These are phyloP conservation scores for Serinus canaria DNA, from an alignment of 2,113 vertebrate species.

Conservation along the genomic window DNA sequence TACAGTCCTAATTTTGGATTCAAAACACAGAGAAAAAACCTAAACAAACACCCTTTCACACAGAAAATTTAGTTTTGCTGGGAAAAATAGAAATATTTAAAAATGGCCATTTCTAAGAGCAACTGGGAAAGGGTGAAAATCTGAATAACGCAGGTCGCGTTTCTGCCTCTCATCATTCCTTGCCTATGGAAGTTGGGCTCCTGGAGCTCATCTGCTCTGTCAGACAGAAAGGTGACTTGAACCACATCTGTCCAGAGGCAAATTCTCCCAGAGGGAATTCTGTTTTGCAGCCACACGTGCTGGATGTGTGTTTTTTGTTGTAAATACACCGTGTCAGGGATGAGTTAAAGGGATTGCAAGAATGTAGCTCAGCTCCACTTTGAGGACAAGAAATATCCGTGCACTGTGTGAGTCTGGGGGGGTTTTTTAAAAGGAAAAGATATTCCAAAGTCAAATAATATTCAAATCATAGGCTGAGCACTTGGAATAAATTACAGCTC, in stretches of 20 bases:
- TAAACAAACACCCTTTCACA: not conserved
- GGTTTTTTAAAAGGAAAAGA: not conserved
- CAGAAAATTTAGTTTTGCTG: not conserved
- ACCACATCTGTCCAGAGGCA: not conserved
- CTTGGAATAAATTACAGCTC: not conserved
- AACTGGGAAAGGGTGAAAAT: not conserved
- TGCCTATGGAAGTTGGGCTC: not conserved
- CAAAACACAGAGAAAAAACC: not conserved
- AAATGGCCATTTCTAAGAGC: not conserved
- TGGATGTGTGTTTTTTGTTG: not conserved
- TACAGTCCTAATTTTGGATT: not conserved
- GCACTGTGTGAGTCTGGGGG: rapidly evolving
- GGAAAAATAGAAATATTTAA: not conserved
- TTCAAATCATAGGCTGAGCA: not conserved
- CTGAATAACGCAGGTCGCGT: rapidly evolving
- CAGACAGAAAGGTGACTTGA: not conserved
- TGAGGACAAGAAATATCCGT: not conserved
- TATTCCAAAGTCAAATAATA: not conserved
- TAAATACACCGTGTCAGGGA: not conserved
- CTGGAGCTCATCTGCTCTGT: not conserved
- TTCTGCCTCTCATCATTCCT: not conserved
- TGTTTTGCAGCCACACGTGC: not conserved
- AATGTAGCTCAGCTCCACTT: rapidly evolving
- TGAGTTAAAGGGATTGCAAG: not conserved
- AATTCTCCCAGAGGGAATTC: not conserved